These are phyloP conservation scores for Cyclophora punctaria DNA, from an alignment of 2,888 invertebrate genomes.

Conservation along the genomic window DNA sequence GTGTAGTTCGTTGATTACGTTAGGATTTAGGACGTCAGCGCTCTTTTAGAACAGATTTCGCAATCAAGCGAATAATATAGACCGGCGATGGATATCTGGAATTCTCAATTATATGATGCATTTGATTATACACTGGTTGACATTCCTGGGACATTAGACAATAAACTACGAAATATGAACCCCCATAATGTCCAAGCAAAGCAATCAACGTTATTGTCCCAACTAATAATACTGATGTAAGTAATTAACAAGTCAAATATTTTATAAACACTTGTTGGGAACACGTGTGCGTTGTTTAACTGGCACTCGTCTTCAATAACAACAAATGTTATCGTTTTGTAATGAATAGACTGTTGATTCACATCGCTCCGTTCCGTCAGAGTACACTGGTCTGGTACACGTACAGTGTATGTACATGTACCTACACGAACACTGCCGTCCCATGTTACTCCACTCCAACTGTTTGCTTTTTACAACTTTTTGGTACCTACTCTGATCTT, in stretches of 20 bases:
- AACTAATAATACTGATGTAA: conserved; percentile 18
- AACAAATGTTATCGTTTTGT: conserved; percentile 22
- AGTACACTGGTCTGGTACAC: too few relatives aligned
- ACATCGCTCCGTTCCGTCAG: conserved; percentile 17
- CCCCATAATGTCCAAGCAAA: conserved; percentile 3
- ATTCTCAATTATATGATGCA: too few relatives aligned
- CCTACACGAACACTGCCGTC: too few relatives aligned
- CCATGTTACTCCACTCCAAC: too few relatives aligned
- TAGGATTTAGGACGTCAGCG: too few relatives aligned
- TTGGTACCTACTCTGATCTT: conserved; percentile 1
- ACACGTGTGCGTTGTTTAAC: conserved; percentile 26
- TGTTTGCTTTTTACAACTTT: too few relatives aligned
- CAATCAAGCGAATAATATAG: too few relatives aligned
- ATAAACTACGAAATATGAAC: conserved; percentile 1
- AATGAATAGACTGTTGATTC: conserved; percentile 33
- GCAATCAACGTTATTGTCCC: background rate
- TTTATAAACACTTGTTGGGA: conserved; percentile 36
- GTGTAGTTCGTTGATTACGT: background rate
- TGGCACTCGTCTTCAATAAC: conserved; percentile 32
- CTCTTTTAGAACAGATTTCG: too few relatives aligned
- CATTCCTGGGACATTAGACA: too few relatives aligned
- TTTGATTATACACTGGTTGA: too few relatives aligned
- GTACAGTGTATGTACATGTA: too few relatives aligned
- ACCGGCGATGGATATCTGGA: too few relatives aligned
- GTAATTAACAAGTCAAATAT: conserved; percentile 37